Percentiles rank a stretch among this genome's conserved stretches.
phyloP scores from a whole-genome alignment of 2,888 invertebrate genomes.

The Melanargia galathea region DNA sequence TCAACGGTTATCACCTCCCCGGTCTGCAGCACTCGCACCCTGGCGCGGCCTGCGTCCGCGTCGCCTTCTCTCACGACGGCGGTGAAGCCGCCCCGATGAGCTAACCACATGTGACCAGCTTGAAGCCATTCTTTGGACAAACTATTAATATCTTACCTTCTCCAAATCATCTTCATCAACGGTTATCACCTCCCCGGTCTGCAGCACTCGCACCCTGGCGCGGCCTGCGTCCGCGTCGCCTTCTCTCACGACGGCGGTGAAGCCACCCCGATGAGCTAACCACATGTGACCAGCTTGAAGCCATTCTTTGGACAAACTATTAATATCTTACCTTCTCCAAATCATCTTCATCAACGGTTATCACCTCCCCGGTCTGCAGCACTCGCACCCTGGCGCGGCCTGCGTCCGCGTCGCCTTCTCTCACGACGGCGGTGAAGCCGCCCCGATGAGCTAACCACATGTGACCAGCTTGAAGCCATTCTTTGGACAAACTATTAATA shows the following conservation, averaged over 20 bases:
- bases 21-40: too few relatives aligned
- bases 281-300: conserved; percentile 88
- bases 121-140: conserved; percentile 86
- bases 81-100: too few relatives aligned
- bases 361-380: conserved; percentile 88
- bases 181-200: conserved; percentile 88
- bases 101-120: conserved; percentile 89
- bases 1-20: too few relatives aligned
- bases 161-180: conserved; percentile 98
- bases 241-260: conserved; percentile 90
- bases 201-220: too few relatives aligned
- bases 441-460: conserved; percentile 76
- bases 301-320: conserved; percentile 87
- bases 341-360: conserved; percentile 97
- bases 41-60: too few relatives aligned
- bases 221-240: conserved; percentile 86
- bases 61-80: too few relatives aligned
- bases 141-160: conserved; percentile 89
- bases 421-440: conserved; percentile 90
- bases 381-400: too few relatives aligned
- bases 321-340: conserved; percentile 93
- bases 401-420: conserved; percentile 87
- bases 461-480: conserved; percentile 86
- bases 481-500: conserved; percentile 62
- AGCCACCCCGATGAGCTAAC: conserved; percentile 68